Percentiles rank a stretch among this genome's conserved stretches.
Conservation (phyloP, 1,140 invertebrate genomes). For the Homalodisca vitripennis region DNA sequence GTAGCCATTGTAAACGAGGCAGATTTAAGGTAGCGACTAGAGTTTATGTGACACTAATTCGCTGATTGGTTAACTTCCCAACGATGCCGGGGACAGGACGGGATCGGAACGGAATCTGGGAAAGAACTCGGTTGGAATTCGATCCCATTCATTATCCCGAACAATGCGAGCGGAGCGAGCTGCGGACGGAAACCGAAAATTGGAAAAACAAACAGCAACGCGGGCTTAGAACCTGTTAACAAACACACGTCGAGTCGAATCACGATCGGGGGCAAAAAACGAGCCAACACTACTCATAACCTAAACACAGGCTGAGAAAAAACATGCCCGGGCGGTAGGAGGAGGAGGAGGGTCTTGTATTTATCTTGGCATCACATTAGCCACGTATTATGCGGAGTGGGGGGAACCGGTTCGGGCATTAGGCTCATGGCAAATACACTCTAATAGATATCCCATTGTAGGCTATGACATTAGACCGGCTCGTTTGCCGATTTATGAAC, state of each 20-base stretch:
- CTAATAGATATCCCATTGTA: not conserved
- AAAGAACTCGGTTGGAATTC: conserved; percentile 13
- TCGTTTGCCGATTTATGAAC: not conserved
- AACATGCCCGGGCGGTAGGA: not conserved
- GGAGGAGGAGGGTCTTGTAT: not conserved
- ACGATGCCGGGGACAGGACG: not conserved
- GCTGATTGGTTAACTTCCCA: not conserved
- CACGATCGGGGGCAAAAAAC: not conserved
- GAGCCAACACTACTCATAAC: not conserved
- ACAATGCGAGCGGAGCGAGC: not conserved
- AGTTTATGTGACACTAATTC: not conserved
- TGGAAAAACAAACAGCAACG: not conserved
- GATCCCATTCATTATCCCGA: conserved; percentile 6
- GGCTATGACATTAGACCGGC: too few relatives aligned
- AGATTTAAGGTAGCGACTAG: too few relatives aligned
- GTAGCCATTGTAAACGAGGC: too few relatives aligned
- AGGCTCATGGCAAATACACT: not conserved
- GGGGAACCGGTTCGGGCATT: not conserved
- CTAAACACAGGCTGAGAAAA: not conserved
- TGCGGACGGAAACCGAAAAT: not conserved
- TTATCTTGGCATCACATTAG: not conserved
- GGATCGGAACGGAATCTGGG: not conserved
- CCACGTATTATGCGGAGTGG: not conserved
- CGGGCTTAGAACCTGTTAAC: conserved; percentile 2
- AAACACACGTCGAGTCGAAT: not conserved